Evolutionary conservation across 2,888 invertebrate genomes (phyloP).

Genomic region (Cheilosia variabilis): DNA sequence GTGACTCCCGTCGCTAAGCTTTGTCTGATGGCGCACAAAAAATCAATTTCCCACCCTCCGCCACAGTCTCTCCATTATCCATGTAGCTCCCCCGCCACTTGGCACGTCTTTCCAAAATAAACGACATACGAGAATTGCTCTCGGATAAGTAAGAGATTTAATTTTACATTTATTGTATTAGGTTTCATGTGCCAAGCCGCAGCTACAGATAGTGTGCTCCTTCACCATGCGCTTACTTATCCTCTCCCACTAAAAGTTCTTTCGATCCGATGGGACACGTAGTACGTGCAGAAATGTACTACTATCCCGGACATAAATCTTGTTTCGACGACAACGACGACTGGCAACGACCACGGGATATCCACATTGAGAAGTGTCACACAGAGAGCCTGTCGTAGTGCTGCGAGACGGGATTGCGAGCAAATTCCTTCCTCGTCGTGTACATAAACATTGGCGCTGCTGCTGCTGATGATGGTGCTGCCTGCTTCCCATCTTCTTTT

Average conservation of each 20-base stretch:
- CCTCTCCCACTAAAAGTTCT: constrained; percentile 12
- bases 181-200: constrained; percentile 65
- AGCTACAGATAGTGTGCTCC: constrained; percentile 30
- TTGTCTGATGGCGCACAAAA: not conserved
- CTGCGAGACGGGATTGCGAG: constrained; percentile 44
- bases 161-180: constrained; percentile 75
- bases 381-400: constrained; percentile 14
- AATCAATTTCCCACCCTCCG: constrained; percentile 4
- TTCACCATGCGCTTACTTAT: constrained; percentile 15
- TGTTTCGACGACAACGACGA: constrained; percentile 73
- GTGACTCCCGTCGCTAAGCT: not conserved
- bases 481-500: constrained; percentile 4
- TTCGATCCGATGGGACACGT: constrained; percentile 10
- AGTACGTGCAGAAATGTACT: constrained; percentile 69
- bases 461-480: constrained; percentile 6
- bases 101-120: constrained; percentile 12
- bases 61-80: not conserved
- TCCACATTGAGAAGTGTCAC: constrained; percentile 63
- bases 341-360: constrained; percentile 59
- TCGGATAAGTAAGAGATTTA: constrained; percentile 74
- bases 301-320: constrained; percentile 73
- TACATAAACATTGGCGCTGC: constrained; percentile 59
- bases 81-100: not conserved
- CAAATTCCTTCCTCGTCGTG: constrained; percentile 59
- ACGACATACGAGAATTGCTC: constrained; percentile 49